These are phyloP conservation scores for Pholis gunnellus DNA, from an alignment of 2,113 vertebrate species.

Conservation along the genomic window DNA sequence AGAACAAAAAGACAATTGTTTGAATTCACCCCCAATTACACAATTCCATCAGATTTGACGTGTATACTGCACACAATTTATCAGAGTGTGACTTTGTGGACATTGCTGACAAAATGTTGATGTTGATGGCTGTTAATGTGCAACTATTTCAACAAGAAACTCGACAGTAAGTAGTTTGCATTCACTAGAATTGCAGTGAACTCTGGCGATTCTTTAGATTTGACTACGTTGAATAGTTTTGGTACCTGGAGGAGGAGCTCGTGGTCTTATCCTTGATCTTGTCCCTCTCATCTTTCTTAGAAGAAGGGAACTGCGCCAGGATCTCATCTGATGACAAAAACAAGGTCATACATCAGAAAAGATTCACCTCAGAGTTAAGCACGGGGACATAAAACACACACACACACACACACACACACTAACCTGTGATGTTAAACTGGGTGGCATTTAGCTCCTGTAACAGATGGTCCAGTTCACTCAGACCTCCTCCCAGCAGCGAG, in stretches of 20 bases:
- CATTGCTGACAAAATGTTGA: not conserved
- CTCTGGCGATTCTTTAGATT: not conserved
- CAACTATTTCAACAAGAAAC: not conserved
- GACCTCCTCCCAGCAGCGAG: slow-evolving; percentile 89
- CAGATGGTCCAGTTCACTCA: slow-evolving; percentile 92
- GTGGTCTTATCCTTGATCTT: slow-evolving; percentile 79
- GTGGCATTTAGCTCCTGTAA: slow-evolving; percentile 95
- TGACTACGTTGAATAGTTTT: not conserved
- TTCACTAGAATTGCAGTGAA: not conserved
- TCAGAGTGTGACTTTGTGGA: not conserved
- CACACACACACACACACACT: slow-evolving; percentile 30
- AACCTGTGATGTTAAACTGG: slow-evolving; percentile 95
- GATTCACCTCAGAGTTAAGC: not conserved
- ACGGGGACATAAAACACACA: not conserved
- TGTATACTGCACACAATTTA: not conserved
- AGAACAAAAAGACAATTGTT: slow-evolving; percentile 12
- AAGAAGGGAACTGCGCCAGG: slow-evolving; percentile 92
- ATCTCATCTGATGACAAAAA: slow-evolving; percentile 88
- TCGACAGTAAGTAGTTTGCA: not conserved
- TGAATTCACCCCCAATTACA: slow-evolving; percentile 1
- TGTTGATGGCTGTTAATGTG: not conserved
- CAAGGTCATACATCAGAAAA: not conserved
- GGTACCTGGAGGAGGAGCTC: slow-evolving; percentile 70
- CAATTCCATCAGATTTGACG: not conserved
- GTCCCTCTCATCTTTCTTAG: slow-evolving; percentile 84